These are phyloP conservation scores for Eremophila alpestris DNA, from an alignment of 2,797 vertebrate genomes.

Conservation along the genomic window DNA sequence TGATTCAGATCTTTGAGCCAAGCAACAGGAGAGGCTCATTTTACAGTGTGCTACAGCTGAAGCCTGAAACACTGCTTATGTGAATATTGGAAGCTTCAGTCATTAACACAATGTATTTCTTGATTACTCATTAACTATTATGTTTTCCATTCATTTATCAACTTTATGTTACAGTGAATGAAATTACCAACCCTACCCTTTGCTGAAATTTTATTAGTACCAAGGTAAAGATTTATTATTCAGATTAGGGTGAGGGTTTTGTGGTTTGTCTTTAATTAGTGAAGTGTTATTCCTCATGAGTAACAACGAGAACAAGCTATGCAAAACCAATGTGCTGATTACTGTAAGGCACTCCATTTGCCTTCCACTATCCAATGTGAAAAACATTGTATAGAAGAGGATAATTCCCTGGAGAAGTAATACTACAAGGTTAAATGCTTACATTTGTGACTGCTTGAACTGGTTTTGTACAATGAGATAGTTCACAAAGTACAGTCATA, in stretches of 20 bases:
- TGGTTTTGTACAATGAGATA: background rate
- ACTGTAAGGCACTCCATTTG: background rate
- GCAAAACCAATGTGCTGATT: background rate
- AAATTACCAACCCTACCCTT: background rate
- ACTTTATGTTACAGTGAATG: background rate
- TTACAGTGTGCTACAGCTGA: background rate
- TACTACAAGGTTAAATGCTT: background rate
- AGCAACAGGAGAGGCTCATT: background rate
- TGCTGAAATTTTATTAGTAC: background rate
- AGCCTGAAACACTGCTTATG: background rate
- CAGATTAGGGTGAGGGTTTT: background rate
- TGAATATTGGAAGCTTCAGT: background rate
- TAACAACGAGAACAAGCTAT: background rate
- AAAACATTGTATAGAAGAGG: background rate
- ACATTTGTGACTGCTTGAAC: background rate
- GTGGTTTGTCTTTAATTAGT: background rate
- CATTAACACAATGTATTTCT: background rate
- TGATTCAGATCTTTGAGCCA: background rate
- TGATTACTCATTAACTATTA: background rate
- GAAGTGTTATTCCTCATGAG: background rate
- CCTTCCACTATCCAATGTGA: background rate
- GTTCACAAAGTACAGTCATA: background rate
- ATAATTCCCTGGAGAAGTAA: background rate
- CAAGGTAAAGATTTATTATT: background rate
- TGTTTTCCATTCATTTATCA: background rate